Conservation (phyloP, 2,113 vertebrate genomes). For the Gymnobelideus leadbeateri region DNA sequence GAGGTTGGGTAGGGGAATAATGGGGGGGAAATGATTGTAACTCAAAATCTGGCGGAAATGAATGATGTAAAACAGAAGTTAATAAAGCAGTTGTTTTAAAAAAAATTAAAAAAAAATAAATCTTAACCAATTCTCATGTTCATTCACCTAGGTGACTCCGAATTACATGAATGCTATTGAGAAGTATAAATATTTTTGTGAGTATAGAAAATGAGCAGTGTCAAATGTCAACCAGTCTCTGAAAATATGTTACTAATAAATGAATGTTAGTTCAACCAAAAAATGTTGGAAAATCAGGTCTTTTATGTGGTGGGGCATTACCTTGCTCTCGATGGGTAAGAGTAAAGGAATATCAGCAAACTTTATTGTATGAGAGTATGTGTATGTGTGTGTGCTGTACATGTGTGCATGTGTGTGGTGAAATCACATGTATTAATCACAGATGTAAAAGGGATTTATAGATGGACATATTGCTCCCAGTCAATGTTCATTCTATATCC, state of each 20-base stretch:
- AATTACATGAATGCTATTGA: conserved; percentile 53
- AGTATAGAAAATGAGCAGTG: conserved; percentile 33
- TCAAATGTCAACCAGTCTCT: conserved; percentile 5
- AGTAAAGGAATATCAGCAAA: conserved; percentile 29
- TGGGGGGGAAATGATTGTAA: too few species aligned
- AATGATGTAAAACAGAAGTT: too few species aligned
- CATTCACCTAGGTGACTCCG: conserved; percentile 52
- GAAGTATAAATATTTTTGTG: conserved; percentile 54
- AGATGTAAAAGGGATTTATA: conserved; percentile 11
- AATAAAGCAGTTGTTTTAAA: too few species aligned
- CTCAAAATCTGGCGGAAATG: too few species aligned
- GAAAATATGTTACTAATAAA: conserved; percentile 58
- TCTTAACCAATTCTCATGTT: conserved; percentile 35
- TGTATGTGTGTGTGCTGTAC: conserved; percentile 20
- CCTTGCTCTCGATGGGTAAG: conserved; percentile 56
- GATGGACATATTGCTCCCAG: conserved; percentile 39
- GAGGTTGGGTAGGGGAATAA: too few species aligned
- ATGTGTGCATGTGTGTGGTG: conserved; percentile 14
- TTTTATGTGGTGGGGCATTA: conserved; percentile 44
- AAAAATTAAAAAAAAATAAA: too few species aligned
- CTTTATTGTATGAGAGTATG: conserved; percentile 35
- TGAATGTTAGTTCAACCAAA: conserved; percentile 61
- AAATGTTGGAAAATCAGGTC: conserved; percentile 42
- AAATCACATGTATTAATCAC: background rate
- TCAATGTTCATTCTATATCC: conserved; percentile 29